These are phyloP conservation scores for Zelleria hepariella DNA, from an alignment of 2,888 invertebrate species.

Conservation along the genomic window DNA sequence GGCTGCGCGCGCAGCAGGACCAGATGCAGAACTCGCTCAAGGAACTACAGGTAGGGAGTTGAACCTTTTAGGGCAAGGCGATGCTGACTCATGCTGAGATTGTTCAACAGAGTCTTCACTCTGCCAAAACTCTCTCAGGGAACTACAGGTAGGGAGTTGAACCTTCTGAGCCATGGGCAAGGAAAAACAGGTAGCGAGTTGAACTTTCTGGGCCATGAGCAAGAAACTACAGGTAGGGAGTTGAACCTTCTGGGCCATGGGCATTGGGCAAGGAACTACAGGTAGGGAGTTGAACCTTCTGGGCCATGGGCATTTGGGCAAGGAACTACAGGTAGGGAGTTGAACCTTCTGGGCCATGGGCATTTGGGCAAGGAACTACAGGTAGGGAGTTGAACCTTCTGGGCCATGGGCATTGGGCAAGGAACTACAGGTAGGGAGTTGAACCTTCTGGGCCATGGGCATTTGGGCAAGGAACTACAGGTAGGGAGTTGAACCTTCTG, in stretches of 20 bases:
- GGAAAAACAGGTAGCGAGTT: slow-evolving; percentile 74
- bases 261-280: slow-evolving; percentile 67
- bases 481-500: too few species aligned
- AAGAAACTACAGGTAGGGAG: slow-evolving; percentile 70
- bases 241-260: slow-evolving; percentile 66
- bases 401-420: slow-evolving; percentile 75
- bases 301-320: slow-evolving; percentile 65
- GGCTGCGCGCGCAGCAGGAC: slow-evolving; percentile 69
- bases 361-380: slow-evolving; percentile 75
- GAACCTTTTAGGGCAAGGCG: slow-evolving; percentile 36
- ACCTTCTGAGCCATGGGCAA: slow-evolving; percentile 71
- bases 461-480: too few species aligned
- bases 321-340: slow-evolving; percentile 64
- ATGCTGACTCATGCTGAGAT: slow-evolving; percentile 75
- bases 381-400: slow-evolving; percentile 75
- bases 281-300: slow-evolving; percentile 21
- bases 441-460: too few species aligned
- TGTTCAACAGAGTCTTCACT: slow-evolving; percentile 76
- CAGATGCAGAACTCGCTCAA: slow-evolving; percentile 59
- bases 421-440: slow-evolving; percentile 72
- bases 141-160: slow-evolving; percentile 56
- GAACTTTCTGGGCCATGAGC: slow-evolving; percentile 76
- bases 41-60: slow-evolving; percentile 62
- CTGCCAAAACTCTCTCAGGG: slow-evolving; percentile 71
- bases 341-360: slow-evolving; percentile 55